Conservation (phyloP, 2,888 invertebrate genomes). For the Eupithecia pulchellata region DNA sequence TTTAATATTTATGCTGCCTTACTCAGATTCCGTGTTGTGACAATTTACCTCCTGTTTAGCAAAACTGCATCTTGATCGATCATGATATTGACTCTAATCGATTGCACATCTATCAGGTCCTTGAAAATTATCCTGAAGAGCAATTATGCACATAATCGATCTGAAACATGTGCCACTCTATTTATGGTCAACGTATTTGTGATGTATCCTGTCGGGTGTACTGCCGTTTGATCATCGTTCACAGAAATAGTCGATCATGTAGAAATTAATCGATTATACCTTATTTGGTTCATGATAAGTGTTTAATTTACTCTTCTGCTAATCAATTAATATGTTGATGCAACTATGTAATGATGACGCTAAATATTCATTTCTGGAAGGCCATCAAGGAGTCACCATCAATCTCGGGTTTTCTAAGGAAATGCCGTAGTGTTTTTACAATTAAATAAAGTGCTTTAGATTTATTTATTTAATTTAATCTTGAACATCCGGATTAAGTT, state of each 20-base stretch:
- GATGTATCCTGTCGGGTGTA: conserved; percentile 44
- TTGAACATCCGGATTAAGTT: conserved; percentile 49
- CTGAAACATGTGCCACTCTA: conserved; percentile 52
- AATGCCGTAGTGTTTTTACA: conserved; percentile 40
- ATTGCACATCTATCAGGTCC: conserved; percentile 28
- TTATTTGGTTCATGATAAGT: conserved; percentile 34
- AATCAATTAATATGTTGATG: conserved; percentile 48
- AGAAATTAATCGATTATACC: conserved; percentile 35
- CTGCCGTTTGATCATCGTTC: conserved; percentile 56
- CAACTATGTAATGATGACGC: conserved; percentile 37
- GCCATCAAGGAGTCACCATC: conserved; percentile 12
- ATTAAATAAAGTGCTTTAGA: conserved; percentile 44
- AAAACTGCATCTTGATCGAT: conserved; percentile 29
- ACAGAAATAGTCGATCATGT: conserved; percentile 51
- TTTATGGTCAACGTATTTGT: conserved; percentile 56
- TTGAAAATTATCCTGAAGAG: conserved; percentile 32
- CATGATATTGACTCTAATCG: conserved; percentile 30
- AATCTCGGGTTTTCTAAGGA: conserved; percentile 31
- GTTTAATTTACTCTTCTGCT: conserved; percentile 28
- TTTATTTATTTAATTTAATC: no score
- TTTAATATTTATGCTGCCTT: conserved; percentile 60
- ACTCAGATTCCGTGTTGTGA: conserved; percentile 60
- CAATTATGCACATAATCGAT: conserved; percentile 36
- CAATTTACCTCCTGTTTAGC: conserved; percentile 38
- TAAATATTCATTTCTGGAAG: neutral